These are phyloP conservation scores for Percina caprodes DNA, from an alignment of 2,113 vertebrate genomes.

Conservation along the genomic window DNA sequence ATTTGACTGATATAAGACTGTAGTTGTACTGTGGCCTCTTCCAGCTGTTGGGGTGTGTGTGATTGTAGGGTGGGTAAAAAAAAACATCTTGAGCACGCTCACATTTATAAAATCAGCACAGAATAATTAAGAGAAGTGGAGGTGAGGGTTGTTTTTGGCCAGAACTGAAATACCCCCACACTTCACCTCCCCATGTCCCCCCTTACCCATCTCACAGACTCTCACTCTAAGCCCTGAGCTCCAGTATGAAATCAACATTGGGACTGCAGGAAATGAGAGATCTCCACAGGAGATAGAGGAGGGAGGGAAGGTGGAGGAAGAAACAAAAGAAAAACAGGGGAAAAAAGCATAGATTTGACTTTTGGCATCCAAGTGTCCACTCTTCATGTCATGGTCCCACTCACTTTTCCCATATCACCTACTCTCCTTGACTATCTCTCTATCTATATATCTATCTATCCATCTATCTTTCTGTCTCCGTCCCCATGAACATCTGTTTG, in stretches of 20 bases:
- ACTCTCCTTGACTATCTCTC: constrained; percentile 30
- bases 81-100: constrained; percentile 10
- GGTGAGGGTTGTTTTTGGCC: constrained; percentile 73
- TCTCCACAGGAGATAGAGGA: constrained; percentile 77
- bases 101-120: constrained; percentile 48
- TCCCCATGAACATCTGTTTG: constrained; percentile 63
- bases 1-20: constrained; percentile 33
- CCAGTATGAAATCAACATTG: constrained; percentile 82
- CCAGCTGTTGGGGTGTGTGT: constrained; percentile 41
- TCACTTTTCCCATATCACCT: constrained; percentile 45
- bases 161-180: constrained; percentile 67
- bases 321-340: constrained; percentile 73
- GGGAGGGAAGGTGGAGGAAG: constrained; percentile 58
- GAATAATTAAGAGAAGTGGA: constrained; percentile 56
- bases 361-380: constrained; percentile 61
- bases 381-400: constrained; percentile 33
- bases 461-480: constrained; percentile 23
- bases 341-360: constrained; percentile 64
- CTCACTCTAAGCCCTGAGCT: constrained; percentile 74
- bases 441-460: constrained; percentile 36
- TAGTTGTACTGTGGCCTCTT: constrained; percentile 16
- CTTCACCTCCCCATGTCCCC: constrained; percentile 44
- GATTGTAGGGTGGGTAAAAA: constrained; percentile 20
- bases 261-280: constrained; percentile 83
- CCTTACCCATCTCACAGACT: constrained; percentile 65